phyloP scores from a whole-genome alignment of 2,888 invertebrate genomes.

The Ochropacha duplaris region DNA sequence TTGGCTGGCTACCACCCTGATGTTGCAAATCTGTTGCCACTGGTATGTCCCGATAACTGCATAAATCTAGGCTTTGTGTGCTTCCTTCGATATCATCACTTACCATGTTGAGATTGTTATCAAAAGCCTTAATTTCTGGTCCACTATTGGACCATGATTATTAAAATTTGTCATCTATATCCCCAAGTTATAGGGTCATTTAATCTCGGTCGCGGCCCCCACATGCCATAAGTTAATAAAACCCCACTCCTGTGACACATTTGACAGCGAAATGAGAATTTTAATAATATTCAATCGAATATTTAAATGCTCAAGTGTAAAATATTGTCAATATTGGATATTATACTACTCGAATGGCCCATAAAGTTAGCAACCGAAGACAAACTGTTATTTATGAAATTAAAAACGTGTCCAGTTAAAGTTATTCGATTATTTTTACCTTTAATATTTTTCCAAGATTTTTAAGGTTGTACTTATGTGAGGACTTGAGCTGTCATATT shows the following conservation, averaged over 20 bases:
- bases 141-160: no score
- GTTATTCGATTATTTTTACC: conserved; percentile 5
- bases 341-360: conserved; percentile 28
- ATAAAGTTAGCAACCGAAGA: conserved; percentile 30
- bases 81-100: no score
- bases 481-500: no score
- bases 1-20: no score
- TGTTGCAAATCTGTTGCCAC: no score
- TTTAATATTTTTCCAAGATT: conserved; percentile 5
- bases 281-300: conserved; percentile 10
- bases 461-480: no score
- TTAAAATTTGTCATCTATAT: no score
- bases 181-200: neutral
- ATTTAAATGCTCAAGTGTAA: conserved; percentile 31
- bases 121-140: no score
- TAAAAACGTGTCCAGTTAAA: conserved; percentile 16
- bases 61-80: no score
- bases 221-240: neutral
- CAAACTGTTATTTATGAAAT: conserved; percentile 31
- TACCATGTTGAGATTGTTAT: no score
- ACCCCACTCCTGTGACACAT: neutral
- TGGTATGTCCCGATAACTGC: no score
- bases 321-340: conserved; percentile 25
- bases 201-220: neutral
- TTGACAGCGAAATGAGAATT: neutral